Base-by-base conservation (phyloP, 2,113 vertebrate species). In the Montifringilla adamsi region DNA sequence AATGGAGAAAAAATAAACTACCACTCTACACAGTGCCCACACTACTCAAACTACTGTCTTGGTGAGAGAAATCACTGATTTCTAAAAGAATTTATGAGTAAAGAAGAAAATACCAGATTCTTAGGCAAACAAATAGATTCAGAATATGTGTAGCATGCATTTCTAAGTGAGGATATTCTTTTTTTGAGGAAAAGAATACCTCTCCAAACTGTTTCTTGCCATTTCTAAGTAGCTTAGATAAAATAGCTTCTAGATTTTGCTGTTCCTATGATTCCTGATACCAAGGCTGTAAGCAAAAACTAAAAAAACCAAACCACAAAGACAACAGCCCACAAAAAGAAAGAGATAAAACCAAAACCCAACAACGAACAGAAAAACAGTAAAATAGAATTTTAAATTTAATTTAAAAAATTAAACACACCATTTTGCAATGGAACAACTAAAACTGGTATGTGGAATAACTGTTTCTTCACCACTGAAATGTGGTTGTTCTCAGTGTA, bases 341-440 rank as follows among this genome's bases (percentile, higher is more conserved):
- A 37, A 58, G 20, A 37, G 0, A 0, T 46, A 41, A 41, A 72
- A 16, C 5, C 4, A 43, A 74, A 69, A n/a, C 13, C 2, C 1
- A 2, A 2, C 16, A 68, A 8, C 16, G 74, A 69, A 23, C 15
- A 60, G 13, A 66, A 10, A 64, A 52, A 4, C 59, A 53, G 16
- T 77, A 49, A 83, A 86, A 46, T 18, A 60, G 33, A 37, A 37
- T 37, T 37, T 37, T 37, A 37, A 37, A 37, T 37, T 37, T 37
- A 37, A 37, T 37, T 37, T 37, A 37, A 37, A 37, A 37, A 37
- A 39, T 17, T 22, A 31, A 84, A 23, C 11, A 21, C 60, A 43
- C 9, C 3, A 11, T 60, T 74, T 84, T 91, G 17, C 31, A 13
- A 21, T 49, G 33, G 15, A 79, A 23, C 28, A 64, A 3, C 23